phyloP scores from a whole-genome alignment of 35 echinoderm and acorn worm species.

The Amphiura filiformis region DNA sequence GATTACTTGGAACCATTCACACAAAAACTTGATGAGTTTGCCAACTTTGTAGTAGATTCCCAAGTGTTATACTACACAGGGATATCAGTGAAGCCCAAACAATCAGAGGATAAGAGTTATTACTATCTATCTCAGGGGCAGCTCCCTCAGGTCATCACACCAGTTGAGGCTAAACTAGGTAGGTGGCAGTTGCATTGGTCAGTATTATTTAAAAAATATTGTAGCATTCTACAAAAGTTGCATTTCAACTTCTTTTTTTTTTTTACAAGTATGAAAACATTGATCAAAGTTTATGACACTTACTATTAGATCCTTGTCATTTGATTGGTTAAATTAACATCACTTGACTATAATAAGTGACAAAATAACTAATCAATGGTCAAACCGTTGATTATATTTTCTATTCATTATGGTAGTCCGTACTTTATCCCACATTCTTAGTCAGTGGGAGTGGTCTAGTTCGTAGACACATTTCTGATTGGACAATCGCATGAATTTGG shows the following conservation, averaged over 20 bases:
- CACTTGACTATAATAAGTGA: no score
- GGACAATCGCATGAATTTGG: no score
- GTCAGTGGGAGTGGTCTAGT: no score
- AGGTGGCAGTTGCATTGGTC: constrained; percentile 14
- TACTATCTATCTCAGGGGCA: constrained; percentile 42
- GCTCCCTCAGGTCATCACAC: constrained; percentile 73
- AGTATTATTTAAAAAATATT: not conserved
- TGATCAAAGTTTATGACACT: not conserved
- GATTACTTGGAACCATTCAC: constrained; percentile 82
- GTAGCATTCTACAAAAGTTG: not conserved
- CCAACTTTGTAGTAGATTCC: constrained; percentile 74
- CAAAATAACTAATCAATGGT: no score
- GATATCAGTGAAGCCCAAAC: constrained; percentile 66
- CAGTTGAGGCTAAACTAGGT: constrained; percentile 88
- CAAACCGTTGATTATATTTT: no score
- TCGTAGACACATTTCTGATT: no score
- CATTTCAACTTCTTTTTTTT: not conserved
- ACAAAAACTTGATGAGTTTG: constrained; percentile 76
- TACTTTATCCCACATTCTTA: no score
- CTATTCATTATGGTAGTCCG: no score
- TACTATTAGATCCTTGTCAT: not conserved
- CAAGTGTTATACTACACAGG: constrained; percentile 90
- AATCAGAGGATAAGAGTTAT: not conserved
- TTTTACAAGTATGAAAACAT: not conserved
- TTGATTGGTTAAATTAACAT: no score